phyloP scores from a whole-genome alignment of 2,888 invertebrate species.

The Acanthosepion pharaonis region DNA sequence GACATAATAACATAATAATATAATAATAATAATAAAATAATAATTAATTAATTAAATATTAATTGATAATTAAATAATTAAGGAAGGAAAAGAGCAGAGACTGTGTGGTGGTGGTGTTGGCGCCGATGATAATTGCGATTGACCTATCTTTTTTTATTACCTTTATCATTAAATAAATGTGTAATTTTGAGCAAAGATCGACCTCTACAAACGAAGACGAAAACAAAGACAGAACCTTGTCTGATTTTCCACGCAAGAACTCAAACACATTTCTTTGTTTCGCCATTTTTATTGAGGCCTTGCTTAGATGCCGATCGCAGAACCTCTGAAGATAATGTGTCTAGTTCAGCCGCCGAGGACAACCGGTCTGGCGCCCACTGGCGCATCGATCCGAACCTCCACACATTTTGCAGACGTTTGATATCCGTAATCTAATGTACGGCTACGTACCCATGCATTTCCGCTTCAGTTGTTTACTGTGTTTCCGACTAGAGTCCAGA shows the following conservation, averaged over 20 bases:
- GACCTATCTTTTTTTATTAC: neutral
- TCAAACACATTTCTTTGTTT: neutral
- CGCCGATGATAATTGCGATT: neutral
- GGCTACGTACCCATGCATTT: neutral
- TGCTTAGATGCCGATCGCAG: neutral
- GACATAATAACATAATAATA: too few relatives aligned
- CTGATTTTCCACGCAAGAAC: neutral
- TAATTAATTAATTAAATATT: too few relatives aligned
- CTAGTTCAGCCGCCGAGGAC: constrained; percentile 18
- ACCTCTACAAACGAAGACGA: neutral
- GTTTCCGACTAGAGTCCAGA: neutral
- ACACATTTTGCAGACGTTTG: neutral
- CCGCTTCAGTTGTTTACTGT: neutral
- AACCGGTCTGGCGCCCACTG: neutral
- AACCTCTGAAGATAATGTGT: neutral
- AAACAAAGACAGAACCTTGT: neutral
- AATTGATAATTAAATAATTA: too few relatives aligned
- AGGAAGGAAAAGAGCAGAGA: too few relatives aligned
- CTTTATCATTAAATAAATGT: neutral
- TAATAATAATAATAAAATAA: too few relatives aligned
- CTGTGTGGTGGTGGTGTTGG: too few relatives aligned
- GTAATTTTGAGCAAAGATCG: neutral
- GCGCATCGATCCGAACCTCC: neutral
- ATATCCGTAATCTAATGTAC: neutral
- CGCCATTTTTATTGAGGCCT: neutral